These are phyloP conservation scores for Drosophila nigricruria DNA, from an alignment of 2,888 invertebrate genomes.

Conservation along the genomic window DNA sequence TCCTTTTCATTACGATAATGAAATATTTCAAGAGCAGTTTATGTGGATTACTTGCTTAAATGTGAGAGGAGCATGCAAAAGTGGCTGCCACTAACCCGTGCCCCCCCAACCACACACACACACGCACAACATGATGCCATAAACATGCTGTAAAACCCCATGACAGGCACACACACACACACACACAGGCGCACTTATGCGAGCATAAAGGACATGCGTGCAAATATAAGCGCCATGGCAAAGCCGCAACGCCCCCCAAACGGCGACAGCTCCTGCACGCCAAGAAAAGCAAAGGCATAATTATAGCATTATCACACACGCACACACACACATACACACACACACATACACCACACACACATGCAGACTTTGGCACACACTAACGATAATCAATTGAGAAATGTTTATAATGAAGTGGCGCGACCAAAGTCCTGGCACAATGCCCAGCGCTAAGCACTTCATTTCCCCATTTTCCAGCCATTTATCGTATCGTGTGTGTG, in stretches of 20 bases:
- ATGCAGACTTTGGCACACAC: conserved; percentile 30
- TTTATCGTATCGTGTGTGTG: conserved; percentile 36
- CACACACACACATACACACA: conserved; percentile 23
- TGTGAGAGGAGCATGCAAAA: conserved; percentile 74
- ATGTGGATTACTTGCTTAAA: conserved; percentile 76
- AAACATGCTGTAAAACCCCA: conserved; percentile 67
- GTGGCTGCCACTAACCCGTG: conserved; percentile 34
- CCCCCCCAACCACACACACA: not conserved
- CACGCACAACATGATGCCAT: conserved; percentile 47
- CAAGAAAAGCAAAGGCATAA: conserved; percentile 73
- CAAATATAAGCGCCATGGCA: conserved; percentile 66
- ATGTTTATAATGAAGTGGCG: conserved; percentile 80
- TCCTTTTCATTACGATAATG: conserved; percentile 79
- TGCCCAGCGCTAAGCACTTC: conserved; percentile 69
- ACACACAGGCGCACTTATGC: conserved; percentile 11
- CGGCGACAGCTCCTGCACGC: conserved; percentile 52
- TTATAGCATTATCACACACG: conserved; percentile 76
- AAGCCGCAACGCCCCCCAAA: conserved; percentile 62
- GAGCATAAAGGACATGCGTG: conserved; percentile 67
- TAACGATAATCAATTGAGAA: conserved; percentile 82
- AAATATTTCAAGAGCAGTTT: conserved; percentile 80
- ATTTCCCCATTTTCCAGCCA: conserved; percentile 51
- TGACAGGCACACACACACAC: conserved; percentile 42
- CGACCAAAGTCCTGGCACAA: conserved; percentile 64
- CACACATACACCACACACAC: conserved; percentile 13